Conservation (phyloP, 2,797 vertebrate species). For the Crenichthys baileyi region DNA sequence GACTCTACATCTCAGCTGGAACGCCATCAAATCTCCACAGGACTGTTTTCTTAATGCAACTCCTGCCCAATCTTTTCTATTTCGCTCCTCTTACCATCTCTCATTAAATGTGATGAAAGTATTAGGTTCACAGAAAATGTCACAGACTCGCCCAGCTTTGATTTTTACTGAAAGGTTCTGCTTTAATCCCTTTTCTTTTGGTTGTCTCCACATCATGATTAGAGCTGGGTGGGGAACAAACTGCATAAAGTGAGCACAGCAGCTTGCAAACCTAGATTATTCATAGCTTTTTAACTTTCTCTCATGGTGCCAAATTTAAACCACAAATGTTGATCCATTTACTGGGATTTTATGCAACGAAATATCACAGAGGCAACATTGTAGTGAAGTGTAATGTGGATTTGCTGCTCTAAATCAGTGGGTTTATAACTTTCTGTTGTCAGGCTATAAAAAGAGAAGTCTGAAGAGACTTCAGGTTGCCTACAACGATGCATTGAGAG, state of each 20-base stretch:
- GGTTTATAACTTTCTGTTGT: no score
- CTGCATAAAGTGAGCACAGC: background rate
- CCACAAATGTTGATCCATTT: no score
- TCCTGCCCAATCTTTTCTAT: background rate
- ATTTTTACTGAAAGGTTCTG: background rate
- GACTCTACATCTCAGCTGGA: no score
- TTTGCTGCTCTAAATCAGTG: no score
- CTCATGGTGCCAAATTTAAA: no score
- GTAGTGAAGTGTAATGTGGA: no score
- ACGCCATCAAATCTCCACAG: background rate
- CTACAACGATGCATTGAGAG: no score
- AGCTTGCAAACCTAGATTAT: background rate
- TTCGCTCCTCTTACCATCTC: background rate
- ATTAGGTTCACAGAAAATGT: background rate
- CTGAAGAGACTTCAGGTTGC: no score
- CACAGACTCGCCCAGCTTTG: background rate
- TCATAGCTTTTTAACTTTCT: background rate
- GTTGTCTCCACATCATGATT: background rate
- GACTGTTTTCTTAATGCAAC: background rate
- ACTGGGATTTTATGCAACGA: no score
- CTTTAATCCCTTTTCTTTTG: background rate
- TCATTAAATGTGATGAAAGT: background rate
- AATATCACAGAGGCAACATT: no score
- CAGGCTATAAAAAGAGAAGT: no score
- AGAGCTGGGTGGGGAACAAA: background rate